Base-by-base conservation (phyloP, 2,113 vertebrate genomes). In the Neolamprologus sp. region DNA sequence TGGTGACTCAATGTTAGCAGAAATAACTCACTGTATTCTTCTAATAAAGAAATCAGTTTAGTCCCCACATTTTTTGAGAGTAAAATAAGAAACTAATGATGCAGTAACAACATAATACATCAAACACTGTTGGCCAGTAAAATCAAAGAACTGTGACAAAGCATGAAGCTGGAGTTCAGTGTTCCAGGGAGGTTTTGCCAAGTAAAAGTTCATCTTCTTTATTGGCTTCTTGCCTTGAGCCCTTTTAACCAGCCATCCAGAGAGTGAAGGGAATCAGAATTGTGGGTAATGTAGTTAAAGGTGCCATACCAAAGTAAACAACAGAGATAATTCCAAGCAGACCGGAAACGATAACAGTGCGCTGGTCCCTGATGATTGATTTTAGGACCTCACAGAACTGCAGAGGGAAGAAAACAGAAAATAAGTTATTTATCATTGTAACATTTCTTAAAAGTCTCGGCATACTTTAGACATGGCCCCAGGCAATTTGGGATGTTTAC, bases 311-410 rank as follows among this genome's bases (percentile, higher is more conserved):
- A 4, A 97, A 96, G 83, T 84, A 98, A 60, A 97, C 7, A 10
- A 98, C 97, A 12, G 96, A 97, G 5, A 94, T 89, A 13, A 98
- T 47, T 93, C 98, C 98, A 87, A 98, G 94, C 10, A 97, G 88
- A 26, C 94, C 94, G 0, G 97, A 96, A 17, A 96, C 93, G 4
- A 98, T 94, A 71, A 97, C 94, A 1, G 97, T 99, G 91, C 98
- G 97, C 94, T 98, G 97, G 95, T 99, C 98, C 85, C 97, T 97
- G 92, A 99, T 97, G 83, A 98, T 89, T 57, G 94, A 97, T 96
- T 99, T 99, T 95, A 99, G 81, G 3, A 79, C 94, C 86, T 97
- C 95, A 87, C 97, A 98, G 94, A 99, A 98, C 98, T 99, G 91
- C 10, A 95, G 93, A 88, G 89, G 13, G 84, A 89, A 82, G 53